Evolutionary conservation across 2,888 invertebrate species (phyloP).

Genomic region (Muschampia staudingeri): DNA sequence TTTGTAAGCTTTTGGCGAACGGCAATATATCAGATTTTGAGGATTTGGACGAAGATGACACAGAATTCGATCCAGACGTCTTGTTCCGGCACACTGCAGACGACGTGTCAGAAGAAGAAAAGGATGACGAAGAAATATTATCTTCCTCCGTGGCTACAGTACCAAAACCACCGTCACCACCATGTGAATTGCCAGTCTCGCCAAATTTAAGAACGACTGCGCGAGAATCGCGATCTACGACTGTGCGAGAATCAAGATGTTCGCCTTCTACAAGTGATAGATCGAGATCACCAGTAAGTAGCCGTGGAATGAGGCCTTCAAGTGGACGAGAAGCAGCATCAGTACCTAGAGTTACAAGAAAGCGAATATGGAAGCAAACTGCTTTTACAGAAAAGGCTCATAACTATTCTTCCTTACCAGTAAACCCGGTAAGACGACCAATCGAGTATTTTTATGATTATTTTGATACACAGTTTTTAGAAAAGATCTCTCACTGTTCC

Average conservation of each 20-base stretch:
- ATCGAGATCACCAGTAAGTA: neutral
- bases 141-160: too few species aligned
- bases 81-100: neutral
- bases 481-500: neutral
- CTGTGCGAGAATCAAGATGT: neutral
- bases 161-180: neutral
- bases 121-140: neutral
- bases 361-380: constrained; percentile 22
- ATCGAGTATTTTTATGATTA: constrained; percentile 25
- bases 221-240: neutral
- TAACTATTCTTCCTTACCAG: constrained; percentile 2
- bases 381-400: constrained; percentile 10
- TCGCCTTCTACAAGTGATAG: neutral
- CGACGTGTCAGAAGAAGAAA: neutral
- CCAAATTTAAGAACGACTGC: neutral
- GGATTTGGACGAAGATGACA: constrained; percentile 12
- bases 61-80: constrained; percentile 4
- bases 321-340: neutral
- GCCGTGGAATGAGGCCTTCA: neutral
- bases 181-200: neutral
- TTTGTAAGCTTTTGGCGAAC: neutral
- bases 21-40: constrained; percentile 16
- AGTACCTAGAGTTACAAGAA: neutral
- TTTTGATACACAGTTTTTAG: constrained; percentile 26
- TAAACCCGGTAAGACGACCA: constrained; percentile 23